Evolutionary conservation across 2,888 invertebrate species (phyloP), one percentile per base, ranked within the genome.

Genomic region (Zygothrica quintamaculata): DNA sequence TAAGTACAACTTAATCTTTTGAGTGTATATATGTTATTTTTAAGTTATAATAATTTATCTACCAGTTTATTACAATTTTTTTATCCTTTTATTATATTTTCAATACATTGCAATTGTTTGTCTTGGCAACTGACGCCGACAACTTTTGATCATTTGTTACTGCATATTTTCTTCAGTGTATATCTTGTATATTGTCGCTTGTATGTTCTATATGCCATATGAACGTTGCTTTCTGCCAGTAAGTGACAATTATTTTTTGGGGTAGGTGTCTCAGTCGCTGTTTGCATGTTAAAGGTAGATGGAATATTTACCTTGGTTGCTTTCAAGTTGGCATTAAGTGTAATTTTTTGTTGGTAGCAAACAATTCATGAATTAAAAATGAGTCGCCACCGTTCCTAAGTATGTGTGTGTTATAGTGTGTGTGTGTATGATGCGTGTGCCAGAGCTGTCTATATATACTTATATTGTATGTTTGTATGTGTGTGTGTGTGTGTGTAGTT

Each of bases 301-400:
- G 61, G 58, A 65, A 60, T 65, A 59, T 68, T 53, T 57, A 60
- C 61, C 61, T 40, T 36, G 51, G 36, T 13, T 25, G 53, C 50
- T 36, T 47, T 53, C 64, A 70, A 70, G 58, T 74, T 84, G 66
- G 61, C 86, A 79, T 81, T 76, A 86, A 84, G 86, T 84, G 84
- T 86, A 86, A 80, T 79, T 82, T 82, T 81, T 81, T 77, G 73
- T 75, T 80, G 68, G 77, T 65, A 74, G 78, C 85, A 76, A 72
- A 70, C 78, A 81, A 71, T 77, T 84, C 82, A 84, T 87, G 87
- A 87, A 87, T 84, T 84, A 84, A 76, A 74, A 87, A 84, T 84
- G 78, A 84, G 75, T 36, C 51, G 16, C 15, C 44, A 9, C 8
- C 40, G 37, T 22, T 33, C 33, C 31, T 51, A 36, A 39, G 53